These are phyloP conservation scores for Aphidoletes aphidimyza DNA, from an alignment of 2,888 invertebrate genomes.

Conservation along the genomic window DNA sequence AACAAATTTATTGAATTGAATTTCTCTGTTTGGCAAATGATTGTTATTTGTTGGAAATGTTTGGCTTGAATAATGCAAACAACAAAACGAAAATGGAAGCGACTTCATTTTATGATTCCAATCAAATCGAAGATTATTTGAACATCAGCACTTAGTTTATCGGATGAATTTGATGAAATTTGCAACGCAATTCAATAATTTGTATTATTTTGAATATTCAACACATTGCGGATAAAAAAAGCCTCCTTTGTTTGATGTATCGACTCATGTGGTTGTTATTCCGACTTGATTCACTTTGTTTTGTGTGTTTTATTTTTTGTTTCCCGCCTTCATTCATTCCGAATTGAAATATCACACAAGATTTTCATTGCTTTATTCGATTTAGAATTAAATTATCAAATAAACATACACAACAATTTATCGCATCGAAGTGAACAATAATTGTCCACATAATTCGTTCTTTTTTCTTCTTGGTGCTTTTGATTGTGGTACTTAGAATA, in stretches of 20 bases:
- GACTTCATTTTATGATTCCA: no score
- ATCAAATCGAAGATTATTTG: no score
- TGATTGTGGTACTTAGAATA: background rate
- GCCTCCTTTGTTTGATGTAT: background rate
- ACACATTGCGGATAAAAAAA: background rate
- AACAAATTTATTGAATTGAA: no score
- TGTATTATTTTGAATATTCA: background rate
- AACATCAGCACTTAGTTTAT: no score
- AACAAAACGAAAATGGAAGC: no score
- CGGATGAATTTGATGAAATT: no score
- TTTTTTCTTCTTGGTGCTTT: background rate
- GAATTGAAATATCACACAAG: background rate
- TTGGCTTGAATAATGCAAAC: no score
- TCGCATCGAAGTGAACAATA: background rate
- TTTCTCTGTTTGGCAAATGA: no score
- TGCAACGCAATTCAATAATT: no score
- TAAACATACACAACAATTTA: background rate
- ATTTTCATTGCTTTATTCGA: background rate
- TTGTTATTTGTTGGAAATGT: no score
- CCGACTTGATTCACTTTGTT: background rate
- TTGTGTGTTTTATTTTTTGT: background rate
- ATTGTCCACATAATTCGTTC: background rate
- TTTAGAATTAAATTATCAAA: background rate
- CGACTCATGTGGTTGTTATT: background rate
- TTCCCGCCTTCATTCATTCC: background rate